phyloP scores from a whole-genome alignment of 1,140 invertebrate species.

The Tetramorium parvispinum region DNA sequence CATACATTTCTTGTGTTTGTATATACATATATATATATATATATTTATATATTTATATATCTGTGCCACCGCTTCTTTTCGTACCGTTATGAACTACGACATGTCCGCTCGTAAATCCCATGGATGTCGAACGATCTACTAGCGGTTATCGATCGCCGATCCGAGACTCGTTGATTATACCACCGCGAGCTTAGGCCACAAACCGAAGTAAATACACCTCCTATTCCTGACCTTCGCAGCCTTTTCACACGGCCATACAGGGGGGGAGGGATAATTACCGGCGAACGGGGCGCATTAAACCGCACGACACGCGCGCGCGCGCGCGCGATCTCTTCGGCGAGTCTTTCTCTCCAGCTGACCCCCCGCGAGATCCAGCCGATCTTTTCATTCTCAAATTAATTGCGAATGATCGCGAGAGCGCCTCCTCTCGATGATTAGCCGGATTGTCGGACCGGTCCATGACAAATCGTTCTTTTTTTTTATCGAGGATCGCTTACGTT shows the following conservation, averaged over 20 bases:
- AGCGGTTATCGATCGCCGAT: constrained; percentile 62
- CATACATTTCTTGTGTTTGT: not conserved
- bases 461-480: not conserved
- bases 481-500: constrained; percentile 10
- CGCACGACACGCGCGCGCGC: constrained; percentile 32
- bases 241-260: constrained; percentile 41
- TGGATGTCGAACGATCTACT: constrained; percentile 63
- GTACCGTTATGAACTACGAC: constrained; percentile 71
- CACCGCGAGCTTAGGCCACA: constrained; percentile 33
- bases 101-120: constrained; percentile 65
- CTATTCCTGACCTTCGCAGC: constrained; percentile 31
- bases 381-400: not conserved
- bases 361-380: not conserved
- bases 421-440: not conserved
- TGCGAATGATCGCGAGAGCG: not conserved
- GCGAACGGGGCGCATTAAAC: constrained; percentile 33
- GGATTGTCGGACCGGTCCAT: not conserved
- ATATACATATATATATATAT: not conserved
- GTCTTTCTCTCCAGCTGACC: not conserved
- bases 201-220: constrained; percentile 56
- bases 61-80: constrained; percentile 58
- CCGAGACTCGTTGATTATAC: constrained; percentile 60
- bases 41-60: constrained; percentile 46
- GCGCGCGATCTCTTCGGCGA: not conserved
- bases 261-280: constrained; percentile 25